Conservation (phyloP, 2,888 invertebrate genomes). For the Neoitamus cyanurus region DNA sequence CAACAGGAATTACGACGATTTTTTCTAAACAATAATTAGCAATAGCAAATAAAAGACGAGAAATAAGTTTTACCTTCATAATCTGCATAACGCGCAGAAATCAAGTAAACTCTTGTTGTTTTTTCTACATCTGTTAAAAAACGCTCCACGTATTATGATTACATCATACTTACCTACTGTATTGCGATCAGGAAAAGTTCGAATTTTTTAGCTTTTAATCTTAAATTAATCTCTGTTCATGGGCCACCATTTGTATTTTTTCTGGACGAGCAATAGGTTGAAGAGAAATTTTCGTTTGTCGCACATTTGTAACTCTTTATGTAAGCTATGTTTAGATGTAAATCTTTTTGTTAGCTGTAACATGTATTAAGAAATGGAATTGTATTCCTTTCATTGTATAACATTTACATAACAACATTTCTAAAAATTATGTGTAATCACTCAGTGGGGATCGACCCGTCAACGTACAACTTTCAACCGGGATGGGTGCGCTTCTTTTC, state of each 20-base stretch:
- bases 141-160: no score
- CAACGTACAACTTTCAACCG: constrained; percentile 84
- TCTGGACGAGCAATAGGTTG: not conserved
- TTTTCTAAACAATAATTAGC: no score
- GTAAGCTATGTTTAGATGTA: not conserved
- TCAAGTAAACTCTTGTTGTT: no score
- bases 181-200: not conserved
- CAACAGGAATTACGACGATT: no score
- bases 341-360: not conserved
- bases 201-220: not conserved
- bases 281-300: not conserved
- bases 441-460: constrained; percentile 70
- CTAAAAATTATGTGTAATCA: constrained; percentile 13
- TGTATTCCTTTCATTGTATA: not conserved
- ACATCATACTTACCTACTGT: no score
- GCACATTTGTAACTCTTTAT: not conserved
- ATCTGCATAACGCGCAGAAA: no score
- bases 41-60: no score
- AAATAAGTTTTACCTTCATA: no score
- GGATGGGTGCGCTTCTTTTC: constrained; percentile 90
- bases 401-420: not conserved
- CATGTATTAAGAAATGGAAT: not conserved
- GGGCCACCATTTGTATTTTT: not conserved
- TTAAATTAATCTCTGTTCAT: not conserved
- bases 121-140: no score